phyloP scores from a whole-genome alignment of 2,113 vertebrate genomes.

The Corydoras sp. region DNA sequence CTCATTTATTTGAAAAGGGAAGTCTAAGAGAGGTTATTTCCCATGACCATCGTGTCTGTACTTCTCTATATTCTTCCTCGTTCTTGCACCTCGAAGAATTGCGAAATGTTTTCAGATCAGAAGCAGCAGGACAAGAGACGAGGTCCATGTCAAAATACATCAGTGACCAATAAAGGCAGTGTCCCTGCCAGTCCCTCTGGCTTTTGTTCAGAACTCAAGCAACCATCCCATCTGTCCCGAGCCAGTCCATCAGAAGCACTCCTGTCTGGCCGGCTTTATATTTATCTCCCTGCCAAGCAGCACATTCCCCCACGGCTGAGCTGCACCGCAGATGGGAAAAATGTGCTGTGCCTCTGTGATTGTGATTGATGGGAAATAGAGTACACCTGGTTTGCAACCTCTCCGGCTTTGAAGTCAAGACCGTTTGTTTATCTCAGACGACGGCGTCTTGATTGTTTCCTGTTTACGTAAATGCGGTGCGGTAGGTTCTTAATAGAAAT shows the following conservation, averaged over 20 bases:
- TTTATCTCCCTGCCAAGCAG: constrained; percentile 39
- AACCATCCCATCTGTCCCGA: constrained; percentile 44
- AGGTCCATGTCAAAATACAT: constrained; percentile 35
- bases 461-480: constrained; percentile 4
- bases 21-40: constrained; percentile 1
- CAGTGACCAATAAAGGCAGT: constrained; percentile 34
- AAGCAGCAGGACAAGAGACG: constrained; percentile 30
- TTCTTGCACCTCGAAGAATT: not conserved
- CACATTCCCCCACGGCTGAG: constrained; percentile 30
- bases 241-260: constrained; percentile 34
- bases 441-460: constrained; percentile 16
- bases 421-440: constrained; percentile 6
- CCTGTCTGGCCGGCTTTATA: constrained; percentile 38
- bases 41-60: constrained; percentile 4
- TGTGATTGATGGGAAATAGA: constrained; percentile 30
- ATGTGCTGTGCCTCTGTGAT: constrained; percentile 33
- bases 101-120: constrained; percentile 30
- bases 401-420: constrained; percentile 12
- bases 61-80: not conserved
- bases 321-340: constrained; percentile 41
- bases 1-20: constrained; percentile 2
- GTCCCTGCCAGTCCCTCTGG: constrained; percentile 38
- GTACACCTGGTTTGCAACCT: constrained; percentile 25
- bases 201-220: constrained; percentile 42
- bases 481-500: not conserved